These are phyloP conservation scores for Drosophila sproati DNA, from an alignment of 1,140 invertebrate genomes.

Conservation along the genomic window DNA sequence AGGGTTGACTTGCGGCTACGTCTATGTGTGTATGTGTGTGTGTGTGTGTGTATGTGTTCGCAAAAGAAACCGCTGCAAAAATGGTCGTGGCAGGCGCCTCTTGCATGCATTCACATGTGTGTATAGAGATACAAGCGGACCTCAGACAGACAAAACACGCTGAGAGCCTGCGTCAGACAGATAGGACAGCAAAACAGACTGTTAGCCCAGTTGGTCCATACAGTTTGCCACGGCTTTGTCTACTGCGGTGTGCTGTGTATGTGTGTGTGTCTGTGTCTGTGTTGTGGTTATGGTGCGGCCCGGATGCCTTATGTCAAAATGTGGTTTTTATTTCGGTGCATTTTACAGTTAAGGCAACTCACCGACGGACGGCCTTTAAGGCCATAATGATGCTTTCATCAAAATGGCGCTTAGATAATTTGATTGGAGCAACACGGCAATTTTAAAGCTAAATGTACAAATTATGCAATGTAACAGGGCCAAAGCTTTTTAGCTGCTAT, in stretches of 20 bases:
- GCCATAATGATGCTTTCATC: slow-evolving; percentile 8
- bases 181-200: slow-evolving; percentile 21
- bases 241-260: slow-evolving; percentile 1
- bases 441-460: too few species aligned
- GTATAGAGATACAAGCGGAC: slow-evolving; percentile 47
- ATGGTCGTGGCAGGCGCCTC: slow-evolving; percentile 67
- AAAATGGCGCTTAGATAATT: slow-evolving; percentile 5
- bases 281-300: slow-evolving; percentile 49
- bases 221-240: slow-evolving; percentile 57
- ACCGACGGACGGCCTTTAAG: slow-evolving; percentile 43
- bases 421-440: not conserved
- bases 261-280: too few species aligned
- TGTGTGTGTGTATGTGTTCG: slow-evolving; percentile 10
- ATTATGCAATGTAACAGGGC: not conserved
- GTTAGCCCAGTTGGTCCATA: slow-evolving; percentile 52
- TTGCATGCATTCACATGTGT: slow-evolving; percentile 26
- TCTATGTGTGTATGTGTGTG: slow-evolving; percentile 24
- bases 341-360: slow-evolving; percentile 19
- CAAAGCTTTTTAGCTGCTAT: not conserved
- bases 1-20: slow-evolving; percentile 25
- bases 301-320: slow-evolving; percentile 74
- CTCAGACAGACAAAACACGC: slow-evolving; percentile 59
- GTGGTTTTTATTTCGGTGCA: slow-evolving; percentile 75
- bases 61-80: slow-evolving; percentile 70
- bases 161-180: slow-evolving; percentile 31